Conservation (phyloP, 2,797 vertebrate species). For the Champsocephalus esox region DNA sequence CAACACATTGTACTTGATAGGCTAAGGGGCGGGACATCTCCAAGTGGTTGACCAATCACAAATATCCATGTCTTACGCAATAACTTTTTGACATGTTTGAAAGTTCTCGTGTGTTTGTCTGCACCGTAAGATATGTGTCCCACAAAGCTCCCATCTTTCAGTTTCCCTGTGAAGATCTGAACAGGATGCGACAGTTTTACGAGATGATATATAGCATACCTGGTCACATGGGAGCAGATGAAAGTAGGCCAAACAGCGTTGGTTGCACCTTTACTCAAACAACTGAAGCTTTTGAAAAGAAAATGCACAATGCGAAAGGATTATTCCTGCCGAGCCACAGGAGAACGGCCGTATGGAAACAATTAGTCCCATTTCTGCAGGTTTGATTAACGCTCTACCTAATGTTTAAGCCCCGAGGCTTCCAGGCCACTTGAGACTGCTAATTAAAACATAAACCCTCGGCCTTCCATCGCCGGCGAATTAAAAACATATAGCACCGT, state of each 20-base stretch:
- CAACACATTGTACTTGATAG: too few relatives aligned
- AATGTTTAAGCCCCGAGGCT: conserved; percentile 67
- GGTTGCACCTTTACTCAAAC: conserved; percentile 36
- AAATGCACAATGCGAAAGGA: conserved; percentile 45
- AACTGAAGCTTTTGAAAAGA: conserved; percentile 1
- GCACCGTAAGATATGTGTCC: neutral
- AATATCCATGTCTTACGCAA: too few relatives aligned
- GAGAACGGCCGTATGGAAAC: conserved; percentile 71
- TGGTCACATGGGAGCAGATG: conserved; percentile 53
- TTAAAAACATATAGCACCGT: conserved; percentile 80
- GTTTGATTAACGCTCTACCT: conserved; percentile 80
- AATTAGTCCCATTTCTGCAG: conserved; percentile 80
- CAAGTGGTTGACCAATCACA: too few relatives aligned
- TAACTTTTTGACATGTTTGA: neutral
- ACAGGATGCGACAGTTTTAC: conserved; percentile 50
- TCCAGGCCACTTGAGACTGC: conserved; percentile 68
- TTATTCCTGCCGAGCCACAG: conserved; percentile 71
- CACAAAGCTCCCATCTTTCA: neutral
- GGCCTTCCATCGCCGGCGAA: conserved; percentile 64
- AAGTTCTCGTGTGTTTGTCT: too few relatives aligned
- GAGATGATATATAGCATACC: conserved; percentile 17
- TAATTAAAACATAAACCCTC: conserved; percentile 82
- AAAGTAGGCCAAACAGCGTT: conserved; percentile 67
- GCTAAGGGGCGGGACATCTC: too few relatives aligned
- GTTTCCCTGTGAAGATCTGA: conserved; percentile 23